These are phyloP conservation scores for Antheraea mylitta DNA, from an alignment of 1,140 invertebrate species.

Conservation along the genomic window DNA sequence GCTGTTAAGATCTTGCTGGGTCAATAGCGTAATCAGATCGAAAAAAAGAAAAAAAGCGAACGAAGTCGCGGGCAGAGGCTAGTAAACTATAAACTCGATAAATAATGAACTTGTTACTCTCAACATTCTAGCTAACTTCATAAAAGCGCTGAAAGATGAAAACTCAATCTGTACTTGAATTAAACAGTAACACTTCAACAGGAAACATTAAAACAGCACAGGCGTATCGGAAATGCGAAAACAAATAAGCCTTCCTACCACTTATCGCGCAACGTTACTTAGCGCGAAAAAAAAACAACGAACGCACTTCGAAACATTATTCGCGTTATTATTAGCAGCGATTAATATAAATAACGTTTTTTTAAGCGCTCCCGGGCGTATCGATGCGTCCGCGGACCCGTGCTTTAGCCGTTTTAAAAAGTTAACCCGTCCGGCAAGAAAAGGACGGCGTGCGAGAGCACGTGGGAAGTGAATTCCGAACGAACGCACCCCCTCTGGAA, in stretches of 20 bases:
- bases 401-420: constrained; percentile 62
- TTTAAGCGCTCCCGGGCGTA: constrained; percentile 59
- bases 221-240: constrained; percentile 38
- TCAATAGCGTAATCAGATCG: no score
- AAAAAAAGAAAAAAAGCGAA: no score
- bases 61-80: no score
- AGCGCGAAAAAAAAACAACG: constrained; percentile 58
- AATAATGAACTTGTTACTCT: not conserved
- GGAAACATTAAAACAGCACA: constrained; percentile 28
- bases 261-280: constrained; percentile 30
- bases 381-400: constrained; percentile 60
- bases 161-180: not conserved
- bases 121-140: not conserved
- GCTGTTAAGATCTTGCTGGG: no score
- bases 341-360: constrained; percentile 69
- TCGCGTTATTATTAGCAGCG: constrained; percentile 71
- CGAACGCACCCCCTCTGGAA: constrained; percentile 65
- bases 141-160: not conserved
- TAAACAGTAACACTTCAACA: constrained; percentile 20
- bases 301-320: constrained; percentile 54
- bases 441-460: constrained; percentile 59
- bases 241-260: constrained; percentile 38
- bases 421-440: constrained; percentile 73
- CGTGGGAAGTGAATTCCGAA: constrained; percentile 76
- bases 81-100: no score